phyloP scores from a whole-genome alignment of 2,888 invertebrate species.

The Diaperis boleti region DNA sequence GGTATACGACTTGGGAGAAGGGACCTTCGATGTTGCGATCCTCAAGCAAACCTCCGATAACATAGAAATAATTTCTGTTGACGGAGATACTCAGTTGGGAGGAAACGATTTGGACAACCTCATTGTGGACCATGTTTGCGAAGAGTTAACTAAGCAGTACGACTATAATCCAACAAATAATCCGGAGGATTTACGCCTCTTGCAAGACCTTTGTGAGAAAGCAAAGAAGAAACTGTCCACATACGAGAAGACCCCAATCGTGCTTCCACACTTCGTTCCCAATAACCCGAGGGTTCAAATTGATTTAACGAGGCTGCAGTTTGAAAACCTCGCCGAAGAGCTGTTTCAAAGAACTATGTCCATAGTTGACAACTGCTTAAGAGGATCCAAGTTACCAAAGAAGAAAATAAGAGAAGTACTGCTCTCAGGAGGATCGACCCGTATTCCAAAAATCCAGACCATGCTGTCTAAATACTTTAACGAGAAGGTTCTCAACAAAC shows the following conservation, averaged over 20 bases:
- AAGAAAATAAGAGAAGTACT: constrained; percentile 31
- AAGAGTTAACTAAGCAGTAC: constrained; percentile 30
- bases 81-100: constrained; percentile 53
- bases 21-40: constrained; percentile 53
- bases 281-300: neutral
- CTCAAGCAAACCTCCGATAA: constrained; percentile 22
- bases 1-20: constrained; percentile 53
- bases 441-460: constrained; percentile 52
- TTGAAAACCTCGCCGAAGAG: constrained; percentile 47
- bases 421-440: constrained; percentile 51
- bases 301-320: constrained; percentile 44
- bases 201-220: constrained; percentile 44
- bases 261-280: constrained; percentile 17
- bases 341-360: constrained; percentile 48
- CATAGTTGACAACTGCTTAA: constrained; percentile 47
- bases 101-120: constrained; percentile 52
- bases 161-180: constrained; percentile 29
- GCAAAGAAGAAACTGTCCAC: constrained; percentile 44
- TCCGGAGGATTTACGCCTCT: neutral
- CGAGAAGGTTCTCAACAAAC: constrained; percentile 44
- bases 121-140: constrained; percentile 43
- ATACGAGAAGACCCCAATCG: constrained; percentile 19
- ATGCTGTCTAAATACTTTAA: constrained; percentile 47
- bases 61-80: constrained; percentile 46
- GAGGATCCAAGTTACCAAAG: constrained; percentile 41